phyloP scores from a whole-genome alignment of 2,797 vertebrate species.

The Microcaecilia unicolor region DNA sequence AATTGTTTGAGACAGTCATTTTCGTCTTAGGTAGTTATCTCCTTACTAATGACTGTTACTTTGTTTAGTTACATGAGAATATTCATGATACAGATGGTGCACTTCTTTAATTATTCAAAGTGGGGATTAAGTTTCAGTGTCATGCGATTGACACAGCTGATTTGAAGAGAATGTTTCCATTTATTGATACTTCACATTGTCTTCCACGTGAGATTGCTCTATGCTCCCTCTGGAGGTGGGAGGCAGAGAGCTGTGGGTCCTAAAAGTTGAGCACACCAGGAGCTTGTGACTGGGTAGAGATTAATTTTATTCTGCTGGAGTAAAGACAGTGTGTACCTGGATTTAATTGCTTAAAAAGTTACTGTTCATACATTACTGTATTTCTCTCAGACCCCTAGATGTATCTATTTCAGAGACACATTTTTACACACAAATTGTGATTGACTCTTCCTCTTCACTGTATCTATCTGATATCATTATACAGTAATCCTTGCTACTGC shows the following conservation, averaged over 20 bases:
- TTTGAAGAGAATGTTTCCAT: conserved; percentile 11
- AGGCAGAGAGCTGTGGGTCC: no score
- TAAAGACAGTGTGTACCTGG: no score
- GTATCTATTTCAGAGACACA: no score
- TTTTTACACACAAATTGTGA: no score
- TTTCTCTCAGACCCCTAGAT: no score
- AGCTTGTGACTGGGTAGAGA: background rate
- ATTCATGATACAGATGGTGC: conserved; percentile 36
- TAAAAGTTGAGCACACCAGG: no score
- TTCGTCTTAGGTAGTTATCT: conserved; percentile 32
- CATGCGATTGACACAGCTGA: conserved; percentile 2
- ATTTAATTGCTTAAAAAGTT: no score
- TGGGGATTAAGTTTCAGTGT: conserved; percentile 29
- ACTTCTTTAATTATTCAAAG: conserved; percentile 35
- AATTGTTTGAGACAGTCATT: conserved; percentile 9
- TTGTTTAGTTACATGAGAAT: conserved; percentile 34
- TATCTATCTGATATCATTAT: no score
- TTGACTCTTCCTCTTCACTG: no score
- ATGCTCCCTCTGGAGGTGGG: accelerated
- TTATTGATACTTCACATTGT: accelerated
- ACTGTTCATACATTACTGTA: no score
- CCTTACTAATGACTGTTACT: conserved; percentile 20
- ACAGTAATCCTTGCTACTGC: no score
- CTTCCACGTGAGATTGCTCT: background rate
- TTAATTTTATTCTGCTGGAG: no score